Base-by-base conservation (phyloP, 1,140 invertebrate species). In the Pachypsylla venusta region DNA sequence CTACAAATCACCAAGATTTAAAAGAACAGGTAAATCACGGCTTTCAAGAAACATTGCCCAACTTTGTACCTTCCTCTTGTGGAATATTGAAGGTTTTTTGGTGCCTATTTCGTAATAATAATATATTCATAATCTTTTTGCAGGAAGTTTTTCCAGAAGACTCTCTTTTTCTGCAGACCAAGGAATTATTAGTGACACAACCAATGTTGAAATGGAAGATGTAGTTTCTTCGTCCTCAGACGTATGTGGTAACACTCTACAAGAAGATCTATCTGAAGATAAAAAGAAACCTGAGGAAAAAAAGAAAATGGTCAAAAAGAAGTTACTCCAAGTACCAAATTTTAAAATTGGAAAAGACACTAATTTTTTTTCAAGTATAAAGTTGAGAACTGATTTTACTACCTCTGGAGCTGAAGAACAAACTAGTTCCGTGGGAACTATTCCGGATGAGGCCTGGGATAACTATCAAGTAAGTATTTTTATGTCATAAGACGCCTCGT, bases 391-490 rank as follows among this genome's bases (percentile, higher is more conserved):
- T 19, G 42, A 48, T 48, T 48, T 48, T n/a, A n/a, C n/a, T n/a
- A 48, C 42, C 4, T 48, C 42, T n/a, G 42, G 42, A 3, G 42
- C 42, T 10, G 42, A 48, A 48, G 42, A 48, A n/a, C 42, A 48
- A 22, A 48, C 42, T 3, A 48, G 42, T 48, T 48, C 42, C n/a
- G 5, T 48, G 7, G 42, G 42, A 10, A 48, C 42, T 3, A 48
- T 48, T 3, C 42, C 42, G 42, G 42, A 48, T 48, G 42, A 48
- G 22, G 42, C 83, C 35, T 87, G 84, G 84, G 84, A 87, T 70
- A 84, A 83, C 69, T 87, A 86, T 74, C 83, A 85, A 75, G 81
- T 83, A 66, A 67, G 65, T 62, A 55, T n/a, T 2, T 20, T 19
- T 54, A 13, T n/a, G n/a, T n/a, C n/a, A n/a, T n/a, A n/a, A n/a